Base-by-base conservation (phyloP, 2,113 vertebrate genomes). In the Ictidomys tridecemlineatus region DNA sequence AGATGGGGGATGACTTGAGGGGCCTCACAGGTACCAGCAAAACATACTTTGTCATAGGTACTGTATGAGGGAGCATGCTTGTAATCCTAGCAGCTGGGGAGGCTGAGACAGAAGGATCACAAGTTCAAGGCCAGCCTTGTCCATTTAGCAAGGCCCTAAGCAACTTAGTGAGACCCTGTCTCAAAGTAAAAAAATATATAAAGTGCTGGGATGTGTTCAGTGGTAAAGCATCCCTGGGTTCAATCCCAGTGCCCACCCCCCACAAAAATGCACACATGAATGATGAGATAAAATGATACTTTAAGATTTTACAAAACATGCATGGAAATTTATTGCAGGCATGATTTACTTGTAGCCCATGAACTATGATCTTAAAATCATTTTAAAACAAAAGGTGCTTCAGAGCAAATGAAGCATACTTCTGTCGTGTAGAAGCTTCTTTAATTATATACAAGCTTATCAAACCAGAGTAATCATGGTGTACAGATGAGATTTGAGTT, bases 341-440 rank as follows among this genome's bases (percentile, higher is more conserved):
- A 45, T 83, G 84, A 79, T 28, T 91, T 70, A 89, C 89, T 87
- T 85, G 73, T 61, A 86, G 63, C 45, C 89, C 42, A 74, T 65
- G 73, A 97, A 94, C 58, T 89, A 83, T 69, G 32, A 94, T 91
- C 63, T 91, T 94, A 67, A 91, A 26, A 93, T 95, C 45, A 61
- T 83, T 51, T 83, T 51, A 85, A 91, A 82, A 72, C 1, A 5
- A 85, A 95, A 85, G 48, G 91, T 78, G 53, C 37, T 93, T 78
- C 83, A 69, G 79, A 65, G 30, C 39, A 91, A 95, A 94, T 89
- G 74, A 94, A 91, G 65, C 24, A 39, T 83, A 79, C 83, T 93
- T 90, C 86, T 94, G 39, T 88, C 42, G 20, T 76, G 82, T 11
- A 76, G 32, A n/a, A 89, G 48, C 42, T 84, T 92, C 34, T 88